Base-by-base conservation (phyloP, 2,113 vertebrate genomes). In the Tetrax tetrax region DNA sequence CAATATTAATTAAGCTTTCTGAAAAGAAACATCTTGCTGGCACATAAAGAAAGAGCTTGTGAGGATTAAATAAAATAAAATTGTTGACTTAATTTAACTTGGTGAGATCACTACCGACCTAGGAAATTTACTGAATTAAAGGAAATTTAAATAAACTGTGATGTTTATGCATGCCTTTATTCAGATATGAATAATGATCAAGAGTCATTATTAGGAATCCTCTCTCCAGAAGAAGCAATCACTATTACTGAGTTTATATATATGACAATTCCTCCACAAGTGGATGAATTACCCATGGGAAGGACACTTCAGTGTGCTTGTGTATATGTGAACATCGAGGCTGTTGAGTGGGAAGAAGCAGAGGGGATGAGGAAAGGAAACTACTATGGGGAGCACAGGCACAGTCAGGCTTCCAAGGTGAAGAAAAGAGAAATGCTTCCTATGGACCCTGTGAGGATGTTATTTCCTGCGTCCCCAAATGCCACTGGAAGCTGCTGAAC, bases 81-180 rank as follows among this genome's bases (percentile, higher is more conserved):
- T 14, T 31, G 11, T 51, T 87, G 37, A 33, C 27, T 66, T 95
- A 80, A 43, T 87, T 87, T 76, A 81, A 61, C 9, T 57, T 22
- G 37, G n/a, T 41, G 22, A n/a, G 15, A 45, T 90, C 37, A 83
- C 54, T 86, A 74, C 66, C 77, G 41, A 72, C 45, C 21, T 64
- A 61, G 70, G 82, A 88, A 64, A 95, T 57, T 47, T 92, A 72
- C n/a, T 54, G 31, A 80, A 83, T 79, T 76, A 92, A 87, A 57
- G 29, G 45, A 76, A 79, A 84, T 47, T 47, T 78, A 86, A 92
- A 69, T 59, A 65, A 20, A 53, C 14, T 0, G 0, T 37, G 24
- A 83, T 14, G 13, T 54, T 77, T 80, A 25, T 31, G 29, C 28
- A 63, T 12, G 24, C 69, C 50, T 90, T 83, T 37, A 38, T 80